Conservation (phyloP, 2,113 vertebrate genomes). For the Hirundichthys speculiger region DNA sequence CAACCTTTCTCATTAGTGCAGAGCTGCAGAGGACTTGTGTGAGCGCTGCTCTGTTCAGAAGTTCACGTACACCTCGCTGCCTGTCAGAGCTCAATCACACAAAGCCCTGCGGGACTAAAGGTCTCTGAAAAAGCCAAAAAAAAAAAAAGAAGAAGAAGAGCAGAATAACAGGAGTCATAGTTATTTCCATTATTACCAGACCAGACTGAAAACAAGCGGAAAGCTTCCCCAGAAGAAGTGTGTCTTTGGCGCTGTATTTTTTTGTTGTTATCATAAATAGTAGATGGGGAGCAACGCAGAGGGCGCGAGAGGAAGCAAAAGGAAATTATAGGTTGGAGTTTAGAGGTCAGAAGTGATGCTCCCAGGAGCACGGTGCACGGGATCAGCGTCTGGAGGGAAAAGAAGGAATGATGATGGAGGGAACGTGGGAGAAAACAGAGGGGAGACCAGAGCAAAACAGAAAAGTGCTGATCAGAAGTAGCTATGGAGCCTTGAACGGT, state of each 20-base stretch:
- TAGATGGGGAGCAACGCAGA: constrained; percentile 10
- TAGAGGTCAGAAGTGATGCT: constrained; percentile 48
- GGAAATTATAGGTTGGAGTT: constrained; percentile 62
- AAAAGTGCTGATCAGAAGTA: constrained; percentile 47
- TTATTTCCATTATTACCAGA: constrained; percentile 30
- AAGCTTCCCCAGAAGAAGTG: constrained; percentile 1
- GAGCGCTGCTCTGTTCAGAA: constrained; percentile 58
- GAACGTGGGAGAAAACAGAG: constrained; percentile 46
- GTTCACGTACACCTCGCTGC: constrained; percentile 49
- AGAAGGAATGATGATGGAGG: constrained; percentile 45
- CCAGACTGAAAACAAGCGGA: constrained; percentile 2
- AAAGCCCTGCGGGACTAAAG: constrained; percentile 27
- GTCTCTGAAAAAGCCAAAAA: constrained; percentile 15
- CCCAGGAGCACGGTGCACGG: constrained; percentile 30
- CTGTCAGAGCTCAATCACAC: constrained; percentile 48
- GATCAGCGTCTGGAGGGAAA: constrained; percentile 21
- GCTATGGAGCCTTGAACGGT: constrained; percentile 30
- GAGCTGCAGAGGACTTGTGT: constrained; percentile 51
- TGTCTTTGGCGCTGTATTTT: constrained; percentile 30
- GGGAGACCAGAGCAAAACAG: constrained; percentile 49
- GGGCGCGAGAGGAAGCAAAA: constrained; percentile 13
- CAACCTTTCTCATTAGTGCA: constrained; percentile 66
- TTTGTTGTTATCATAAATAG: constrained; percentile 33
- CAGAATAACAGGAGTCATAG: constrained; percentile 33
- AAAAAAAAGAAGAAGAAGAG: too few relatives aligned